Evolutionary conservation across 2,888 invertebrate species (phyloP).

Genomic region (Stomorhina lunata): DNA sequence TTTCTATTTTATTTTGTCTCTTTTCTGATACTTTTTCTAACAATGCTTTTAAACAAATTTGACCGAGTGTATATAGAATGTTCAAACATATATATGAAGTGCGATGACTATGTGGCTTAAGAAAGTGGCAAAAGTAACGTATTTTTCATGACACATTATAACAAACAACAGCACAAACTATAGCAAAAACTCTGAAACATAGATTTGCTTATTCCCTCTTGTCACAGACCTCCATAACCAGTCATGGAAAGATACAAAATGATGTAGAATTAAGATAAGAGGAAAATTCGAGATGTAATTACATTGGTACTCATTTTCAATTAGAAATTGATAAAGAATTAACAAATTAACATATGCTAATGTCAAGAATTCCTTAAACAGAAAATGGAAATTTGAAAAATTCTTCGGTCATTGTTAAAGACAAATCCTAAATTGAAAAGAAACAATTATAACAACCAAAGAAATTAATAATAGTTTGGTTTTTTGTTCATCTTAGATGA

Average conservation of each 20-base stretch:
- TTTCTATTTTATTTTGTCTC: too few relatives aligned
- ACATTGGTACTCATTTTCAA: neutral
- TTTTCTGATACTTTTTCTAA: too few relatives aligned
- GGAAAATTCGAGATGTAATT: conserved; percentile 26
- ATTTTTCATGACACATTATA: conserved; percentile 55
- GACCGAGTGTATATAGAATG: neutral
- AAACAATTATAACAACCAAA: conserved; percentile 11
- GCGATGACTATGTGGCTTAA: conserved; percentile 41
- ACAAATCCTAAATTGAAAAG: neutral
- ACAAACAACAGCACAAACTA: conserved; percentile 33
- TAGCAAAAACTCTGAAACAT: neutral
- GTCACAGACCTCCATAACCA: conserved; percentile 17
- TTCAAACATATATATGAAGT: neutral
- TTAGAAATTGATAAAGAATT: conserved; percentile 25
- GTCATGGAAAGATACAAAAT: conserved; percentile 8
- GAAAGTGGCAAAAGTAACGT: conserved; percentile 65
- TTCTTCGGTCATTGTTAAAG: neutral
- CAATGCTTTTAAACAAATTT: conserved; percentile 11
- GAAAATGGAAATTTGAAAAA: neutral
- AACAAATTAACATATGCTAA: neutral
- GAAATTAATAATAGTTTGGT: conserved; percentile 12
- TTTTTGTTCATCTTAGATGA: conserved; percentile 4
- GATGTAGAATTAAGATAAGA: neutral
- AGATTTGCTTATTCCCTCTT: conserved; percentile 6
- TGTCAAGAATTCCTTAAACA: neutral